Conservation (phyloP, 2,888 invertebrate genomes). For the Epinotia nisella region DNA sequence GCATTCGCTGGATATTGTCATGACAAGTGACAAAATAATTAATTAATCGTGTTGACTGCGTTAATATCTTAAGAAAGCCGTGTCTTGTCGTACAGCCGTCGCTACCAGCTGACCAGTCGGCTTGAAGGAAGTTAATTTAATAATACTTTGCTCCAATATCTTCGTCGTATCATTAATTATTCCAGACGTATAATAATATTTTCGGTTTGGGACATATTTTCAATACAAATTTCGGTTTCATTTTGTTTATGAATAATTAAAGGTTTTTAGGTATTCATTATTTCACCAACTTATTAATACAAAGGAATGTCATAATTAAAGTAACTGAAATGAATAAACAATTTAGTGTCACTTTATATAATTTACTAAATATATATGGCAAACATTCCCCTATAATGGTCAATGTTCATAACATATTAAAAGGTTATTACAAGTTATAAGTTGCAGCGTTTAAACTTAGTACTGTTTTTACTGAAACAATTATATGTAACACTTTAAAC, state of each 20-base stretch:
- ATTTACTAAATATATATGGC: neutral
- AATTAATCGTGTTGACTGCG: conserved; percentile 40
- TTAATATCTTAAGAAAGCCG: conserved; percentile 42
- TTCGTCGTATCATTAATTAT: neutral
- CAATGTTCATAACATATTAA: conserved; percentile 8
- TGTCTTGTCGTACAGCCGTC: conserved; percentile 36
- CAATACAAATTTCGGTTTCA: no score
- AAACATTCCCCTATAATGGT: neutral
- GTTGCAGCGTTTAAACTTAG: neutral
- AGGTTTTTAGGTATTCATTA: no score
- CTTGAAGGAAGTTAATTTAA: conserved; percentile 14
- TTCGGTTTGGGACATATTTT: neutral
- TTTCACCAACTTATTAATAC: no score
- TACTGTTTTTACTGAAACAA: no score
- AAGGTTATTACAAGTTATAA: neutral
- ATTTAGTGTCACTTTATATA: neutral
- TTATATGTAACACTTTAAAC: no score
- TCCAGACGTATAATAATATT: neutral
- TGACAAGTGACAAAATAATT: conserved; percentile 44
- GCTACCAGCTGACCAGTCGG: conserved; percentile 37
- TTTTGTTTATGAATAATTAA: no score
- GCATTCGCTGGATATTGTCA: conserved; percentile 37
- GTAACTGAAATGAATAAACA: neutral
- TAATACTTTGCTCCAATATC: conserved; percentile 14
- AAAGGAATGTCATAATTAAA: neutral